A percentile compares a stretch with the other conserved stretches of the same genome.
These are phyloP conservation scores for Echeneis naucrates DNA, from an alignment of 2,797 vertebrate genomes.

Conservation along the genomic window DNA sequence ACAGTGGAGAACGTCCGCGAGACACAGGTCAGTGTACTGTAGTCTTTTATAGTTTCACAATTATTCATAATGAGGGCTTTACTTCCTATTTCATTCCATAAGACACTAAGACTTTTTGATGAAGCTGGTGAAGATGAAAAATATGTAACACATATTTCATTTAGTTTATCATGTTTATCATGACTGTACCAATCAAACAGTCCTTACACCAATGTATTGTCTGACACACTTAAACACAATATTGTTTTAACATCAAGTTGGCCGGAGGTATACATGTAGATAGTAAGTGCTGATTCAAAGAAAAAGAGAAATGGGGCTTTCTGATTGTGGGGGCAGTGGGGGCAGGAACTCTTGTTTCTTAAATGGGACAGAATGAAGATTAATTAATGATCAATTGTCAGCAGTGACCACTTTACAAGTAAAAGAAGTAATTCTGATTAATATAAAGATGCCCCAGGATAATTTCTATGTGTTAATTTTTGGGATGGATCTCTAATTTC, in stretches of 20 bases:
- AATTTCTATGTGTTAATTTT: background rate
- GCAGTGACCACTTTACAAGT: background rate
- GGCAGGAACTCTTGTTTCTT: background rate
- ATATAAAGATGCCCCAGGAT: background rate
- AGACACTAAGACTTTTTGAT: background rate
- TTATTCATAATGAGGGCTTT: background rate
- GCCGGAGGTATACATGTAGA: background rate
- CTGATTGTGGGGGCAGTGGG: background rate
- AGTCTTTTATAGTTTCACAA: background rate
- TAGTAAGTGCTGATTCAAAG: background rate
- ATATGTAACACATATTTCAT: background rate
- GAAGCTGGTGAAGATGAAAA: background rate
- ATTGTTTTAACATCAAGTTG: background rate
- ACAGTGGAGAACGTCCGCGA: constrained; percentile 96
- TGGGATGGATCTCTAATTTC: background rate
- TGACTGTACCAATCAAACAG: too few species aligned
- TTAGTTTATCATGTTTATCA: background rate
- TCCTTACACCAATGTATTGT: background rate
- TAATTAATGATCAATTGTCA: background rate
- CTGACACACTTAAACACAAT: background rate
- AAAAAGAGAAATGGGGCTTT: background rate
- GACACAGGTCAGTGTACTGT: constrained; percentile 89
- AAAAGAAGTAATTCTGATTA: background rate
- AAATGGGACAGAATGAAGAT: too few species aligned
- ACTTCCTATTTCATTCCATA: background rate